Evolutionary conservation across 2,797 vertebrate species (phyloP), one percentile per base, ranked within the genome.

Genomic region (Phrynocephalus forsythii): DNA sequence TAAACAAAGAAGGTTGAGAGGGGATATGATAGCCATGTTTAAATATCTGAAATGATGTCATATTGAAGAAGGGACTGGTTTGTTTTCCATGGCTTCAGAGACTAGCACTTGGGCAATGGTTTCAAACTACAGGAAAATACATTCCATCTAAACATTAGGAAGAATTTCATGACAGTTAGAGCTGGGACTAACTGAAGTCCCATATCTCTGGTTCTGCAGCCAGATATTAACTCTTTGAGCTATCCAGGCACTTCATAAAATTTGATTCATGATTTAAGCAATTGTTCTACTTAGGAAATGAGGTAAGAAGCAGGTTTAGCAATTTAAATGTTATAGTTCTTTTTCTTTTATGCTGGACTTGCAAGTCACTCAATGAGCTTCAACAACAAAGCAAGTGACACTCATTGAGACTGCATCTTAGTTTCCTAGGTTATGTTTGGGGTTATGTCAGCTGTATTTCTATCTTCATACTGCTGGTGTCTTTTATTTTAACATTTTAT

Each of bases 251-350:
- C 90, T 92, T 93, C 90, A 93, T 66, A 48, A 68, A 56, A 80
- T 94, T 90, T 93, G 92, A 95, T 90, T 84, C 30, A 63, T 63
- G 60, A 20, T 68, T 69, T 22, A 18, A 68, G 24, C 68, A 93
- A 95, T 91, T 92, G 92, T 93, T 94, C 88, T 93, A 87, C 90
- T 67, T 91, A 87, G 94, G 91, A 92, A 95, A 89, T 94, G 93
- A 94, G 86, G 90, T 90, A 95, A 93, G 91, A 92, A 95, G 90
- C 92, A 92, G 92, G 92, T 93, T 94, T 95, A 95, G 91, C 90
- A 93, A 91, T 92, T 11, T 95, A 90, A 93, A 88, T 93, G 92
- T 93, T 91, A 95, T 90, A 92, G 33, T 75, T 22, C 22, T 73
- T 56, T 73, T 20, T 50, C n/a, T 75, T 52, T 33, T 56, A 83